Conservation (phyloP, 2,797 vertebrate genomes). For the Australoheros facetus region DNA sequence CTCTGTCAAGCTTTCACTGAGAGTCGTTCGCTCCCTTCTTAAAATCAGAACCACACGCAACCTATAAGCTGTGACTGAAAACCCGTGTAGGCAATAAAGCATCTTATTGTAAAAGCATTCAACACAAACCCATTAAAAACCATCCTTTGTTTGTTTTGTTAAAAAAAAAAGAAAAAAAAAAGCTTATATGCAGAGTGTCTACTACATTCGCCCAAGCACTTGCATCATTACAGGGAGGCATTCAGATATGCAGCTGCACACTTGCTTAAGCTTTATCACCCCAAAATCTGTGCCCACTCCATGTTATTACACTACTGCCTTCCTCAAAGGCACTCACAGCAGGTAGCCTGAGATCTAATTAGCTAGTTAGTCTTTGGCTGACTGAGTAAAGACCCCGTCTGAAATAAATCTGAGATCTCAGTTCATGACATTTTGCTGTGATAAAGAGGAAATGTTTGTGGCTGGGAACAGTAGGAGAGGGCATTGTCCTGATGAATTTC, state of each 20-base stretch:
- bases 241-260: not conserved
- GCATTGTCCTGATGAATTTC: conserved; percentile 53
- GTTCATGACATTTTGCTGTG: conserved; percentile 43
- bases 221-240: not conserved
- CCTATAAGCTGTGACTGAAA: not conserved
- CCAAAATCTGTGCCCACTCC: conserved; percentile 22
- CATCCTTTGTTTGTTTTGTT: not conserved
- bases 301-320: conserved; percentile 34
- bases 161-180: not conserved
- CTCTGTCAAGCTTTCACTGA: not conserved
- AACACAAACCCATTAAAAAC: not conserved
- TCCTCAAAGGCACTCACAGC: conserved; percentile 61
- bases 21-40: not conserved
- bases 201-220: not conserved
- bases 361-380: conserved; percentile 61
- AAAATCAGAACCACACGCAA: not conserved
- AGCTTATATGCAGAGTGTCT: not conserved
- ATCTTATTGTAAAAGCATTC: not conserved
- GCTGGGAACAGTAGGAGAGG: conserved; percentile 44
- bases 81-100: not conserved
- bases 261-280: not conserved
- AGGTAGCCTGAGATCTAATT: conserved; percentile 64
- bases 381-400: conserved; percentile 51
- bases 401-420: conserved; percentile 42
- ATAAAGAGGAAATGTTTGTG: conserved; percentile 42